phyloP scores from a whole-genome alignment of 2,888 invertebrate species.

The Drosophila algonquin region DNA sequence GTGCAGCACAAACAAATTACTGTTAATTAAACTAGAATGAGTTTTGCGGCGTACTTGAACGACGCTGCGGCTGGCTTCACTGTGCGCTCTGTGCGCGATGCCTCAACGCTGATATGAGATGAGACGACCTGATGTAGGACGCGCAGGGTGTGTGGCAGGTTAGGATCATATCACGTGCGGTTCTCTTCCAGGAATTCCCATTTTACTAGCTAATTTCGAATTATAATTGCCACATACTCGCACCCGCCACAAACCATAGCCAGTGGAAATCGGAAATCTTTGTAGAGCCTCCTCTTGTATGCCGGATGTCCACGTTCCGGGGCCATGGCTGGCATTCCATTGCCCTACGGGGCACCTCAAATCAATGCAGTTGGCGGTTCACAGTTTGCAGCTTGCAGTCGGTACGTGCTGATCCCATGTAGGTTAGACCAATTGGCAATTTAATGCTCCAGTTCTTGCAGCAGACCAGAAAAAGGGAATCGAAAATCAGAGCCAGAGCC shows the following conservation, averaged over 20 bases:
- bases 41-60: slow-evolving; percentile 67
- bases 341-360: neutral
- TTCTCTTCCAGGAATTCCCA: no score
- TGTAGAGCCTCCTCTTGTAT: neutral
- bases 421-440: slow-evolving; percentile 12
- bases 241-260: no score
- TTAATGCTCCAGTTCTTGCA: slow-evolving; percentile 2
- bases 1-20: slow-evolving; percentile 71
- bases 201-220: neutral
- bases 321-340: neutral
- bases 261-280: neutral
- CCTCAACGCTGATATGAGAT: slow-evolving; percentile 7
- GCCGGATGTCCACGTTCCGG: neutral
- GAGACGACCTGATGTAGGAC: neutral
- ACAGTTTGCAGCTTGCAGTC: slow-evolving; percentile 51
- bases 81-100: slow-evolving; percentile 46
- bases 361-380: slow-evolving; percentile 53
- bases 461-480: neutral
- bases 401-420: slow-evolving; percentile 48
- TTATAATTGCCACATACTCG: neutral
- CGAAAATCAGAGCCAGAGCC: neutral
- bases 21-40: slow-evolving; percentile 73
- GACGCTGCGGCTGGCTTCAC: slow-evolving; percentile 23
- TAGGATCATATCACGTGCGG: neutral
- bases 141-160: neutral